Percentiles rank a stretch among this genome's conserved stretches.
Conservation (phyloP, 2,888 invertebrate species). For the Druceiella hillmani region DNA sequence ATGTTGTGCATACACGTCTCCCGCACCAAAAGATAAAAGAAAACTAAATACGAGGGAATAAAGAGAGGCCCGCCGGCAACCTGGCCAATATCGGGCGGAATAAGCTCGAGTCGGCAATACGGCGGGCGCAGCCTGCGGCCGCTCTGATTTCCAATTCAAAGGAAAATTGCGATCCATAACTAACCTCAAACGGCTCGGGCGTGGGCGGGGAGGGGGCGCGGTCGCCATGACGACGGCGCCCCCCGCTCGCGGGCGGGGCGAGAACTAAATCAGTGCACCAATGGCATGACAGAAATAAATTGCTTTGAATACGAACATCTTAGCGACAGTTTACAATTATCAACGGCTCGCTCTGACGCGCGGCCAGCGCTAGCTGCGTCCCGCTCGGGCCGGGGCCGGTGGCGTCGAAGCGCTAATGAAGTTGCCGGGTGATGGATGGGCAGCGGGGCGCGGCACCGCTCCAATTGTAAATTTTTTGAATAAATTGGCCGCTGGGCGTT, state of each 20-base stretch:
- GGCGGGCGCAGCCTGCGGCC: conserved; percentile 43
- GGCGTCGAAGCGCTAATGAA: conserved; percentile 42
- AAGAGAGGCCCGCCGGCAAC: conserved; percentile 38
- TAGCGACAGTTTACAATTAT: background rate
- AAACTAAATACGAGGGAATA: conserved; percentile 28
- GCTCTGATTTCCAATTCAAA: conserved; percentile 57
- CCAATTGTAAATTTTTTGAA: background rate
- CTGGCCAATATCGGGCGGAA: too few relatives aligned
- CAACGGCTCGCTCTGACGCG: conserved; percentile 31
- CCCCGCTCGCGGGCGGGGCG: conserved; percentile 54
- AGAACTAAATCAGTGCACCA: conserved; percentile 53
- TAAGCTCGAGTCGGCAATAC: too few relatives aligned
- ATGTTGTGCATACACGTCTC: background rate
- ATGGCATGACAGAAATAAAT: conserved; percentile 56
- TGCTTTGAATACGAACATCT: conserved; percentile 32
- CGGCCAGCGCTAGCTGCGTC: conserved; percentile 4
- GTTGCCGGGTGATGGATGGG: conserved; percentile 31
- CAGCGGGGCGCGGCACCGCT: too few relatives aligned
- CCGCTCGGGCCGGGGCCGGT: conserved; percentile 1
- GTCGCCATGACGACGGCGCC: conserved; percentile 55
- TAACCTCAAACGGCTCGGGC: conserved; percentile 34
- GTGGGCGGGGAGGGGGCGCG: conserved; percentile 31
- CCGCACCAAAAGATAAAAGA: background rate
- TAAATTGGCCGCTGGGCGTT: too few relatives aligned
- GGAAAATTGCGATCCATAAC: conserved; percentile 55